phyloP scores from a whole-genome alignment of 1,140 invertebrate species.

The Hesperophylax magnus region DNA sequence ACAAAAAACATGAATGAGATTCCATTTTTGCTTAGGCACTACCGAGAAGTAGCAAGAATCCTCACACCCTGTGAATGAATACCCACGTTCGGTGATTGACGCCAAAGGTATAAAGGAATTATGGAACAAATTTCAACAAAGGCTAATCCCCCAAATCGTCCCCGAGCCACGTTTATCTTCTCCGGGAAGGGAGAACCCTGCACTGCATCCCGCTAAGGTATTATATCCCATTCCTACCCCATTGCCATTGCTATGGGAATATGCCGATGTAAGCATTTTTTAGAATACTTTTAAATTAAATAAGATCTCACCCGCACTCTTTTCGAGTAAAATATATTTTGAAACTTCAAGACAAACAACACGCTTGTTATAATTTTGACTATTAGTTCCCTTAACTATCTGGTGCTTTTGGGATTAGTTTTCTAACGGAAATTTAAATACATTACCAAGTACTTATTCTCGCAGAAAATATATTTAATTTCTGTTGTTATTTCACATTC shows the following conservation, averaged over 20 bases:
- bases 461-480: too few relatives aligned
- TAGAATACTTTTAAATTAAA: too few relatives aligned
- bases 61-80: conserved; percentile 16
- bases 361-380: too few relatives aligned
- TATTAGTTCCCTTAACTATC: too few relatives aligned
- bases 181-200: neutral
- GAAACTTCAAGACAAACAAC: too few relatives aligned
- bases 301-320: too few relatives aligned
- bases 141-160: conserved; percentile 49
- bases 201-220: conserved; percentile 3
- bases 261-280: neutral
- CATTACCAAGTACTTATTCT: too few relatives aligned
- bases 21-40: conserved; percentile 8
- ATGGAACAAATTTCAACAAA: conserved; percentile 45
- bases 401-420: too few relatives aligned
- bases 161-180: conserved; percentile 38
- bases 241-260: neutral
- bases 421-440: too few relatives aligned
- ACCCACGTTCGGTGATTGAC: conserved; percentile 45
- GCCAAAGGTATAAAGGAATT: conserved; percentile 40
- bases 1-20: conserved; percentile 46
- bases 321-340: too few relatives aligned
- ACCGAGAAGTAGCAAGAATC: conserved; percentile 37
- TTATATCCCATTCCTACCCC: neutral
- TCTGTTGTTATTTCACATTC: too few relatives aligned